Base-by-base conservation (phyloP, 2,797 vertebrate genomes). In the Capromys pilorides region DNA sequence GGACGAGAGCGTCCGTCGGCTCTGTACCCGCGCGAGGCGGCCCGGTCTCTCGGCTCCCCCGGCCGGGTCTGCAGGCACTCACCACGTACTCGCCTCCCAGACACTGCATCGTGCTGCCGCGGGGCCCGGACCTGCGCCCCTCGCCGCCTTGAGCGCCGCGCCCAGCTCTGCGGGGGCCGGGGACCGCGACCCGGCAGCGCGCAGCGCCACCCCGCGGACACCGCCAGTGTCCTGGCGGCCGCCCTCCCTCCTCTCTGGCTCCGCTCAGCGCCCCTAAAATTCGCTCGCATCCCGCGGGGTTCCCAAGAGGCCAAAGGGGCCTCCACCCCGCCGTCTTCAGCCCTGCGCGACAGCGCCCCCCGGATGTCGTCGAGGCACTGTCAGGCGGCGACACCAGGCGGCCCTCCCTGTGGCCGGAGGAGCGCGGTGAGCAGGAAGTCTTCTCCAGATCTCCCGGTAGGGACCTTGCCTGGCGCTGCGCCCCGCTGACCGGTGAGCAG, bases 71-170 rank as follows among this genome's bases (percentile, higher is more conserved):
- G 39, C n/a, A 26, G 57, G 31, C 33, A 18, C 97, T 97, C 81
- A 98, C 97, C 97, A 2, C 51, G 86, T 80, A 89, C 88, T 90
- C 71, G 24, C 96, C 95, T 19, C 97, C 33, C 41, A 88, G 75
- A 64, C 97, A 92, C 92, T 93, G 96, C 95, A 97, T 97, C 31
- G 41, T 62, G 90, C 61, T 41, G 64, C 45, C 1, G 21, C 31
- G 1, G n/a, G 54, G 39, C 4, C 2, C 6, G 41, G 33, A 54
- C n/a, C 26, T 13, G 8, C 36, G 8, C 54, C 12, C 41, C 75
- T 77, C 1, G 49, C 78, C 16, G 45, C 67, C 2, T 57, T 10
- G 11, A 45, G 49, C 67, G 9, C 41, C 1, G 73, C 51, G 66
- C n/a, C 41, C 19, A 36, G 14, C 77, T 41, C 41, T 57, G 54